phyloP scores from a whole-genome alignment of 2,888 invertebrate genomes.

The Coenonympha glycerion region DNA sequence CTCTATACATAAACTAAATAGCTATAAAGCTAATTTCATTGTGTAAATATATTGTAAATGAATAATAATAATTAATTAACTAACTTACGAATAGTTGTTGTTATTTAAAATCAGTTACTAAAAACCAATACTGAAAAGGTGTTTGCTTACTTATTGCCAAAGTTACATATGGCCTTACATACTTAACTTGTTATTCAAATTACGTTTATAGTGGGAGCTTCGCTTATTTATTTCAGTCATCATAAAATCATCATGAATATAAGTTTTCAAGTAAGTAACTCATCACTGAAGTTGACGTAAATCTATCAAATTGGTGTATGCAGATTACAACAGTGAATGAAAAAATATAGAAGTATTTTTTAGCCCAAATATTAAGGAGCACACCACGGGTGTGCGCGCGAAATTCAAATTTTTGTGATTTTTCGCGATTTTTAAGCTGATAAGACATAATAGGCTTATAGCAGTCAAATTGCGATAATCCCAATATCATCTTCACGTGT shows the following conservation, averaged over 20 bases:
- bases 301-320: neutral
- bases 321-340: neutral
- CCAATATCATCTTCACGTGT: no score
- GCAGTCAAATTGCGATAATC: no score
- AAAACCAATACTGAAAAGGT: constrained; percentile 71
- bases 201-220: constrained; percentile 17
- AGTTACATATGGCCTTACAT: constrained; percentile 50
- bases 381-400: no score
- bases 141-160: constrained; percentile 67
- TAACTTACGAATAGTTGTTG: constrained; percentile 55
- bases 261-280: neutral
- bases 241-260: neutral
- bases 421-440: no score
- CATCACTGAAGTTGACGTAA: neutral
- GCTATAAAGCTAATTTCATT: constrained; percentile 63
- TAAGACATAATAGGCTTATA: no score
- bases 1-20: constrained; percentile 52
- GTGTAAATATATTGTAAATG: constrained; percentile 69
- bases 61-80: constrained; percentile 45
- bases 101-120: constrained; percentile 52
- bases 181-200: constrained; percentile 27
- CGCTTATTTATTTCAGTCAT: constrained; percentile 34
- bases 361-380: no score
- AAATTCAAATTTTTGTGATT: no score
- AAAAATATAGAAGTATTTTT: no score